phyloP scores from a whole-genome alignment of 1,140 invertebrate species.

The Cydia amplana region DNA sequence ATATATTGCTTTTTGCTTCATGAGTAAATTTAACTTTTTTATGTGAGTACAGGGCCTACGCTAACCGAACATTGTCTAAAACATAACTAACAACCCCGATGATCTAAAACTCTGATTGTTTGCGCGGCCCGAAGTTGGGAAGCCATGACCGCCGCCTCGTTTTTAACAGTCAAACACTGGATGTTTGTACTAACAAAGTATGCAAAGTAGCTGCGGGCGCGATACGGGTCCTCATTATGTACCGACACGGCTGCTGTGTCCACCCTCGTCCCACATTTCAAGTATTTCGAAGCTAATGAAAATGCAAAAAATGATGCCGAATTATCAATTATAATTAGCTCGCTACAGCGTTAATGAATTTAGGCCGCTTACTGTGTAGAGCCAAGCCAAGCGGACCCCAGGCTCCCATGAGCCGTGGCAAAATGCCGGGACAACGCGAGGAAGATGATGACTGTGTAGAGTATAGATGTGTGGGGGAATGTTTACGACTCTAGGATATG shows the following conservation, averaged over 20 bases:
- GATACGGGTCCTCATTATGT: slow-evolving; percentile 77
- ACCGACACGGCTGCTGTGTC: slow-evolving; percentile 64
- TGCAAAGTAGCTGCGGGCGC: slow-evolving; percentile 74
- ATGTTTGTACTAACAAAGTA: slow-evolving; percentile 76
- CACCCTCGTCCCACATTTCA: slow-evolving; percentile 66
- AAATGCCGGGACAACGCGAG: too few relatives aligned
- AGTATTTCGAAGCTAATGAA: slow-evolving; percentile 62
- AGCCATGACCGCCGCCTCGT: slow-evolving; percentile 54
- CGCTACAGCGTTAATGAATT: slow-evolving; percentile 23
- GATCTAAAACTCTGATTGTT: slow-evolving; percentile 52
- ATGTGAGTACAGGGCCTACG: too few relatives aligned
- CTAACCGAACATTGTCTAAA: too few relatives aligned
- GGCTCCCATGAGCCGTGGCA: too few relatives aligned
- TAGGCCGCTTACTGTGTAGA: not conserved
- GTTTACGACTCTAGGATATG: not conserved
- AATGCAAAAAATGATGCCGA: slow-evolving; percentile 66
- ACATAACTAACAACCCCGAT: slow-evolving; percentile 30
- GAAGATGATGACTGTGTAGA: too few relatives aligned
- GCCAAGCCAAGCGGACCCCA: too few relatives aligned
- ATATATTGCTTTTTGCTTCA: too few relatives aligned
- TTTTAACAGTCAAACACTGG: slow-evolving; percentile 74
- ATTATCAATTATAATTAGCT: slow-evolving; percentile 75
- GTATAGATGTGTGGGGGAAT: not conserved
- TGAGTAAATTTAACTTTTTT: too few relatives aligned
- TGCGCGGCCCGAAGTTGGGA: slow-evolving; percentile 54